Evolutionary conservation across 2,113 vertebrate genomes (phyloP), one percentile per base, ranked within the genome.

Genomic region (Anseranas semipalmata): DNA sequence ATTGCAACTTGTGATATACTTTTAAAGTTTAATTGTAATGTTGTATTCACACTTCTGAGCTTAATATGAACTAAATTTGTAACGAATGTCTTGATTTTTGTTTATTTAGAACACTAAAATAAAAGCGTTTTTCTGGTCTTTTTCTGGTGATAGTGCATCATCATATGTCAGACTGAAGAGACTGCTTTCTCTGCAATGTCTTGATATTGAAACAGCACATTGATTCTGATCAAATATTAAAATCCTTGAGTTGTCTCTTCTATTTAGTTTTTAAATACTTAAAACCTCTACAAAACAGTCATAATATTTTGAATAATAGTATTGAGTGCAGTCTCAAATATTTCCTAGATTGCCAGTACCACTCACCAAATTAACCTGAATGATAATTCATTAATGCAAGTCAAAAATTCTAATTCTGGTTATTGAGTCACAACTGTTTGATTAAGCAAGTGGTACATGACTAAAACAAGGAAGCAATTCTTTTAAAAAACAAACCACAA

Each of bases 1-100:
- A 15, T 58, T 58, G 9, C 90, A 9, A 8, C 27, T 86, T 70
- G 22, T 71, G 6, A 3, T 48, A 6, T 2, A 15, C 0, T 0
- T 59, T 71, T 45, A 24, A 48, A 43, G 16, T 86, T 62, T 28
- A 43, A 32, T 43, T 88, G 24, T 5, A 10, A 4, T 73, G 9
- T 70, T 73, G 5, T 41, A 19, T 1, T 1, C 9, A 1, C 6
- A 66, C 10, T 58, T 73, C 21, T 52, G 68, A 55, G 16, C 12
- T 73, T 81, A 35, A 16, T 25, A 11, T 67, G 15, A 78, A 14
- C 84, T 75, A 39, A 13, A 58, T 52, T 56, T 60, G 20, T 52
- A 24, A 25, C 11, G 25, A 79, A 62, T 79, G 32, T 19, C 4
- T 56, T 45, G 15, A 41, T 24, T 66, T 62, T 76, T 25, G 6